Base-by-base conservation (phyloP, 2,888 invertebrate genomes). In the Parnassius orleans region DNA sequence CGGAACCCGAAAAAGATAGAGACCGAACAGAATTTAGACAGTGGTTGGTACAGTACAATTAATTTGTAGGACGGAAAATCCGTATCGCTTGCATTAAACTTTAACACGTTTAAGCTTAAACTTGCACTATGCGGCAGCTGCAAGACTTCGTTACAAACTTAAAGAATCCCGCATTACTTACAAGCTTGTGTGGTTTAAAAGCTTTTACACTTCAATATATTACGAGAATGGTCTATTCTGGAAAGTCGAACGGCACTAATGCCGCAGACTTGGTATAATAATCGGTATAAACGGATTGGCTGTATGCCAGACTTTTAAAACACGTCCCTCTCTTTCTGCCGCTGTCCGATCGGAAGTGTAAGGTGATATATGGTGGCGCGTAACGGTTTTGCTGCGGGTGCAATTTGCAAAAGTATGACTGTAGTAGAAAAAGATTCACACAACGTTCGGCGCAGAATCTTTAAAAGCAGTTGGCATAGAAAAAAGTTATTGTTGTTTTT, bases 261-360 rank as follows among this genome's bases (percentile, higher is more conserved):
- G 44, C 62, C 58, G 46, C 58, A 58, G 50, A 54, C 62, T 56
- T 61, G 53, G 57, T 62, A 62, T 62, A 57, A 62, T 62, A 58
- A 62, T 62, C 62, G 62, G 62, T 57, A 58, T 57, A 54, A 62
- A 54, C 58, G 62, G 53, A 62, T 58, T 62, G 62, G 62, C 62
- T 44, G 44, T 43, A 46, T 44, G 62, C 62, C 62, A 62, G 54
- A 57, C 53, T 58, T 62, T 58, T 44, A 54, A 58, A 62, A 62
- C 53, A 53, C 44, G 62, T 53, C 53, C 47, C 53, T 12, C 60
- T 43, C 62, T 58, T 33, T 11, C 53, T 15, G 53, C 33, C 43
- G 52, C 14, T 61, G 61, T 57, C 47, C n/a, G 53, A 48, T 57
- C 47, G 57, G 47, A 57, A 57, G 61, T 61, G 61, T 55, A 55